Evolutionary conservation across 2,797 vertebrate genomes (phyloP).

Genomic region (Urophycis tenuis): DNA sequence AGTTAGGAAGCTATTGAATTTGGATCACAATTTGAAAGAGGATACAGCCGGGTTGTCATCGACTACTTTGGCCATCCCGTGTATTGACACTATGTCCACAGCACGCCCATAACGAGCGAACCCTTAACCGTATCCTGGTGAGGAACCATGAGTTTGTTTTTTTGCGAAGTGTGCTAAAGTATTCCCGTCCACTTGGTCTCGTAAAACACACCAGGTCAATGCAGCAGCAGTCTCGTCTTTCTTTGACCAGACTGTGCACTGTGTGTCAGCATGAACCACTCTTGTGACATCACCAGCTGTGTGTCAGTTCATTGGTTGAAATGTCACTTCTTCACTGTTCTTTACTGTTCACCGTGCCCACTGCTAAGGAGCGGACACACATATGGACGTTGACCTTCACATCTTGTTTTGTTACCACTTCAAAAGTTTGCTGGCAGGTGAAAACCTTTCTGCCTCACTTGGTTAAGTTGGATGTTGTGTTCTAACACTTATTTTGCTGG

Average conservation of each 20-base stretch:
- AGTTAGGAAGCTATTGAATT: no score
- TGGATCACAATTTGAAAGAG: no score
- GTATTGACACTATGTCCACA: no score
- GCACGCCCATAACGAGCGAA: no score
- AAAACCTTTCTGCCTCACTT: not conserved
- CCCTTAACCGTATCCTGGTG: no score
- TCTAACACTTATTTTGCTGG: not conserved
- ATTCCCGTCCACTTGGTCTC: not conserved
- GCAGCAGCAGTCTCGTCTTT: not conserved
- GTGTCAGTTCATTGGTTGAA: not conserved
- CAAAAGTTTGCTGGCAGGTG: not conserved
- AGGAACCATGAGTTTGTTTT: no score
- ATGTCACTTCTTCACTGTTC: not conserved
- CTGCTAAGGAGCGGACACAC: not conserved
- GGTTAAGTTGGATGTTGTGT: not conserved
- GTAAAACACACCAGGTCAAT: not conserved
- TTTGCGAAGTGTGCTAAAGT: no score
- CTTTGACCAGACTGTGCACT: not conserved
- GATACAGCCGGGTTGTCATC: no score
- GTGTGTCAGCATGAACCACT: not conserved
- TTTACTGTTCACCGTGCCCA: no score
- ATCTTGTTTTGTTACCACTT: not conserved
- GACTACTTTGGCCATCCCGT: no score
- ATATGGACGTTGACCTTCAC: not conserved
- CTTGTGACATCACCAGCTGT: not conserved